A percentile compares a stretch with the other conserved stretches of the same genome.
phyloP scores from a whole-genome alignment of 2,888 invertebrate species.

The Pheosia gnoma region DNA sequence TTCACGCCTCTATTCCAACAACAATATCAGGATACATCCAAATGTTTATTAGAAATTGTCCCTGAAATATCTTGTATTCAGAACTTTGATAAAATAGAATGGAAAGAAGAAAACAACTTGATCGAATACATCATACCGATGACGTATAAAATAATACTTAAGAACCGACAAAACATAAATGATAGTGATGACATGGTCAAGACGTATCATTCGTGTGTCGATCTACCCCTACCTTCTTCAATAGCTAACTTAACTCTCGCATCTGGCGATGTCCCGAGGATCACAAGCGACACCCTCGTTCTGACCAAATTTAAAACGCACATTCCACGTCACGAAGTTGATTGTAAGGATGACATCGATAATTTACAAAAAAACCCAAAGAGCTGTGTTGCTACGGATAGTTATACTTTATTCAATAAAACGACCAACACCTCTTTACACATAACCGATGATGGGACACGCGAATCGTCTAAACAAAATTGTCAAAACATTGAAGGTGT shows the following conservation, averaged over 20 bases:
- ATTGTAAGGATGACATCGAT: constrained; percentile 3
- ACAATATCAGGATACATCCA: constrained; percentile 44
- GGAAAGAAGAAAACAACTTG: constrained; percentile 51
- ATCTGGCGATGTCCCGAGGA: constrained; percentile 53
- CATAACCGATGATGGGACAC: constrained; percentile 4
- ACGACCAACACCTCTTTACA: constrained; percentile 24
- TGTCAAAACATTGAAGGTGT: neutral
- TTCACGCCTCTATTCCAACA: constrained; percentile 62
- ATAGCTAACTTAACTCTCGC: constrained; percentile 39
- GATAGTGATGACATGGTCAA: constrained; percentile 36
- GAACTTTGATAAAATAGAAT: constrained; percentile 66
- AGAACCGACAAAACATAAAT: constrained; percentile 39
- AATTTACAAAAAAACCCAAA: neutral
- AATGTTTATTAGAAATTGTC: constrained; percentile 67
- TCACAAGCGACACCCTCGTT: constrained; percentile 61
- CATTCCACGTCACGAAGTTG: neutral
- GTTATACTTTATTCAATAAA: constrained; percentile 12
- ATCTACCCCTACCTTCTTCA: constrained; percentile 50
- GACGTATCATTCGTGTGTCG: constrained; percentile 72
- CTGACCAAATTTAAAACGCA: constrained; percentile 30
- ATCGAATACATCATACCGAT: constrained; percentile 70
- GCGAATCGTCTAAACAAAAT: neutral
- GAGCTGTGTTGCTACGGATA: constrained; percentile 5
- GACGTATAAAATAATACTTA: constrained; percentile 67
- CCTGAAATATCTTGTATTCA: constrained; percentile 62